A percentile compares a stretch with the other conserved stretches of the same genome.
These are phyloP conservation scores for Cataglyphis livida DNA, from an alignment of 2,888 invertebrate genomes.

Conservation along the genomic window DNA sequence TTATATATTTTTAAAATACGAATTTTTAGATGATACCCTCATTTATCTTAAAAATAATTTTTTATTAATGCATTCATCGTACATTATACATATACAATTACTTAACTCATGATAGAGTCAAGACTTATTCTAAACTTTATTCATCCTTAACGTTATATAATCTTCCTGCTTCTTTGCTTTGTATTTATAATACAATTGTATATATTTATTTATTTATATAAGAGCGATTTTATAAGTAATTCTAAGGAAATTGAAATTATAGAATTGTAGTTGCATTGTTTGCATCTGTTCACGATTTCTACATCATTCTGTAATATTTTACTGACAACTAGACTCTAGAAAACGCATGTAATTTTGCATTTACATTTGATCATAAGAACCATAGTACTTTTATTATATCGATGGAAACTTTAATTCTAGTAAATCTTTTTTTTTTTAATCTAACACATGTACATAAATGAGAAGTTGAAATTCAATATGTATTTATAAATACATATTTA, in stretches of 20 bases:
- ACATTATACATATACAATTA: constrained; percentile 83
- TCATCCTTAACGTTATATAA: constrained; percentile 66
- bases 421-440: neutral
- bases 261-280: constrained; percentile 57
- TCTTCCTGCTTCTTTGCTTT: constrained; percentile 59
- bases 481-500: constrained; percentile 31
- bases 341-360: constrained; percentile 45
- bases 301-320: constrained; percentile 44
- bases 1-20: neutral
- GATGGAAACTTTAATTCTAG: constrained; percentile 38
- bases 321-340: constrained; percentile 41
- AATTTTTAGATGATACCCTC: constrained; percentile 44
- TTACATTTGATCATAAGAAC: constrained; percentile 37
- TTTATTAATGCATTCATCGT: constrained; percentile 84
- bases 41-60: constrained; percentile 85
- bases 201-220: constrained; percentile 65
- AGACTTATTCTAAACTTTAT: constrained; percentile 72
- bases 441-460: constrained; percentile 23
- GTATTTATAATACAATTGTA: constrained; percentile 68
- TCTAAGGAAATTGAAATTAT: constrained; percentile 61
- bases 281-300: constrained; percentile 34
- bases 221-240: constrained; percentile 65
- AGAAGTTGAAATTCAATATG: constrained; percentile 29
- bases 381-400: constrained; percentile 28
- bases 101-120: constrained; percentile 76